phyloP scores from a whole-genome alignment of 35 echinoderm and acorn worm genomes.

The Lytechinus pictus region DNA sequence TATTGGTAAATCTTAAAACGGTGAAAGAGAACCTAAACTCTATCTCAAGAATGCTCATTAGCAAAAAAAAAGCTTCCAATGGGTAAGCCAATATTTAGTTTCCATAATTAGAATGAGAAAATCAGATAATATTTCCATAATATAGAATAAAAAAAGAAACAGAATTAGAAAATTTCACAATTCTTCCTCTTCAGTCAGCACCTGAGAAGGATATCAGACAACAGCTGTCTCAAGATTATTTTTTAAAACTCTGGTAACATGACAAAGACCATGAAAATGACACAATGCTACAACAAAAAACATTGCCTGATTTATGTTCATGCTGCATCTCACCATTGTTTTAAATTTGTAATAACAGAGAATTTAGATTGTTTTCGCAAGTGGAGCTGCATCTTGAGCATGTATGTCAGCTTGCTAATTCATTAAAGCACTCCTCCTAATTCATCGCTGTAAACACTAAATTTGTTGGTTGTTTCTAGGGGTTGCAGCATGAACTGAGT shows the following conservation, averaged over 20 bases:
- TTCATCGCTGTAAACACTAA: not conserved
- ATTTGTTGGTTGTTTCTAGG: not conserved
- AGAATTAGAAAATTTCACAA: not conserved
- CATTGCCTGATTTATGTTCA: not conserved
- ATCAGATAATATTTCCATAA: not conserved
- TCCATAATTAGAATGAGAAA: not conserved
- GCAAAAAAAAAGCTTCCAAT: not conserved
- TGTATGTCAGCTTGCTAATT: not conserved
- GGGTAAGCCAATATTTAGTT: not conserved
- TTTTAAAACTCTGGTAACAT: not conserved
- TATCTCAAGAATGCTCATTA: too few species aligned
- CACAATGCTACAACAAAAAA: not conserved
- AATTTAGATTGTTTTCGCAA: not conserved
- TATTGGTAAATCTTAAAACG: not conserved
- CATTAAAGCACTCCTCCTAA: not conserved
- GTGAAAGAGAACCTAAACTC: not conserved
- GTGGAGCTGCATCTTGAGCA: not conserved
- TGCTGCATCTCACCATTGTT: not conserved
- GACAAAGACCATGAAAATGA: not conserved
- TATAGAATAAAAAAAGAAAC: not conserved
- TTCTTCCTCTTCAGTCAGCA: not conserved
- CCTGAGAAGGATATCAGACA: constrained; percentile 1
- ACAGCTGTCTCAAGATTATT: not conserved
- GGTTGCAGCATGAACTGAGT: not conserved
- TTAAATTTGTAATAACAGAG: not conserved